Evolutionary conservation across 2,797 vertebrate genomes (phyloP), one percentile per base, ranked within the genome.

Genomic region (Arrhamphus sclerolepis): DNA sequence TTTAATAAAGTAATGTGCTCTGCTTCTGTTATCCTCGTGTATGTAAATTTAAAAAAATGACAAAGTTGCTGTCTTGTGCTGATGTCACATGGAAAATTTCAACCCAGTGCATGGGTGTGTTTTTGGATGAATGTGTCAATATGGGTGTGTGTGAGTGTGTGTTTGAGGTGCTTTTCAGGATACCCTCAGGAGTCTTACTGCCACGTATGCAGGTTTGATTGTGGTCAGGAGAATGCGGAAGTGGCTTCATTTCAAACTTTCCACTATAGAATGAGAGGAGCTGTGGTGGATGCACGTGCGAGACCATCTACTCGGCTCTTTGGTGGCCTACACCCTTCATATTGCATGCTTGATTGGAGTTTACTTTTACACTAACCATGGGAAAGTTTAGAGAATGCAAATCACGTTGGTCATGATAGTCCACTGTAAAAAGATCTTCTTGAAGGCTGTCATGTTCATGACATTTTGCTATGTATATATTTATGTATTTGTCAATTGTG

Each of bases 241-340:
- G 76, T 73, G 69, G 22, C 56, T 58, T 69, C 24, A 24, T 67
- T 70, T 70, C 6, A 70, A 78, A 87, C 44, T 83, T 82, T 75
- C 74, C 74, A 43, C 18, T 49, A 18, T 16, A 51, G 14, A 58
- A n/a, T 10, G 43, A 38, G 14, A 38, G 6, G 6, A 61, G 58
- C n/a, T 43, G 4, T 6, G 49, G 42, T 2, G 7, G 34, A n/a
- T 47, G 65, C 60, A 74, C 16, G 7, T 48, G 71, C 0, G 1
- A 22, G 9, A 10, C 19, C 9, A 29, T 48, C 34, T 44, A 49
- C 44, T 38, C 22, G 34, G n/a, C 18, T 19, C 48, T 39, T 65
- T 0, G 24, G 29, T 0, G 19, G 60, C 51, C 44, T 0, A 81
- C 74, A 34, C 81, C 81, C 74, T 63, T 75, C 4, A 73, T 77